Percentiles rank a stretch among this genome's conserved stretches.
These are phyloP conservation scores for Willowsia nigromaculata DNA, from an alignment of 2,888 invertebrate species.

Conservation along the genomic window DNA sequence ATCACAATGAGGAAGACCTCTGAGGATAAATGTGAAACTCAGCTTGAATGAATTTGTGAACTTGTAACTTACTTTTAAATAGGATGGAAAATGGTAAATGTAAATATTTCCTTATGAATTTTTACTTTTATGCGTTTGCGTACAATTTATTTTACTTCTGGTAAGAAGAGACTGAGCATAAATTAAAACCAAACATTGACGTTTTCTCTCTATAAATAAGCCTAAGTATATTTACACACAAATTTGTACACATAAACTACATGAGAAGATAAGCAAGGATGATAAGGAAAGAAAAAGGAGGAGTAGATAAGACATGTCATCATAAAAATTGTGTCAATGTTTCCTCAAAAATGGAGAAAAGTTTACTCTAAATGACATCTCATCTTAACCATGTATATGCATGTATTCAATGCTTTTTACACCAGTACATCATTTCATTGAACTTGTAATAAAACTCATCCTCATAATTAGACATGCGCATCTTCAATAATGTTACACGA, in stretches of 20 bases:
- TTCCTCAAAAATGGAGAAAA: neutral
- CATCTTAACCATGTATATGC: no score
- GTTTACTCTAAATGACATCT: neutral
- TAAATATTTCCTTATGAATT: no score
- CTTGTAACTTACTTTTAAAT: no score
- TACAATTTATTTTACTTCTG: neutral
- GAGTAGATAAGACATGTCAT: neutral
- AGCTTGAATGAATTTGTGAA: no score
- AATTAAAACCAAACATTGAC: neutral
- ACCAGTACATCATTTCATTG: neutral
- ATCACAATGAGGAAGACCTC: no score
- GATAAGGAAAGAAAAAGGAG: neutral
- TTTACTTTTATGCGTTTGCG: no score
- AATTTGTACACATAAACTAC: neutral
- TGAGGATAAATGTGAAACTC: no score
- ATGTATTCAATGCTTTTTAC: no score
- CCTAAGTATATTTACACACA: neutral
- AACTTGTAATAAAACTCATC: no score
- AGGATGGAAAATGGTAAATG: no score
- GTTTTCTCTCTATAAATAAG: neutral
- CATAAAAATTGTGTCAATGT: constrained; percentile 3
- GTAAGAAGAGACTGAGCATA: neutral
- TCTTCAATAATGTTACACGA: no score
- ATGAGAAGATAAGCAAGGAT: neutral
- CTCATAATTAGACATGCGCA: no score